Evolutionary conservation across 2,113 vertebrate species (phyloP).

Genomic region (Malurus elegans): DNA sequence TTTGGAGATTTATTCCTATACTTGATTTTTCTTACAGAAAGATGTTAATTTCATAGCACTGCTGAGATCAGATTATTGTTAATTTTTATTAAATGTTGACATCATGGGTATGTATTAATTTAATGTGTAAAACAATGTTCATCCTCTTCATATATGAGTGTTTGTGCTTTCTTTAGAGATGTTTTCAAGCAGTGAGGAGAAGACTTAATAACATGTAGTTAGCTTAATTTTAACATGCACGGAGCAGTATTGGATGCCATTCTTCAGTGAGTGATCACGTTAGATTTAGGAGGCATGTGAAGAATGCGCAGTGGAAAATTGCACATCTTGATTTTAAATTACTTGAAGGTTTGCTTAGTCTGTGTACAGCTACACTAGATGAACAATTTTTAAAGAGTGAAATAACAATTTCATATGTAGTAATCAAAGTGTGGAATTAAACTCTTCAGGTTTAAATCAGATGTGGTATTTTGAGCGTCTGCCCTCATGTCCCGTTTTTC

Average conservation of each 20-base stretch:
- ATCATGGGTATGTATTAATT: not conserved
- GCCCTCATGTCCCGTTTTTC: not conserved
- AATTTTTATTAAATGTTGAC: not conserved
- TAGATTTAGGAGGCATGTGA: conserved; percentile 58
- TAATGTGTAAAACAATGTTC: not conserved
- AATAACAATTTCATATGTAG: not conserved
- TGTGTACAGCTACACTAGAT: not conserved
- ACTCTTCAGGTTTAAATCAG: not conserved
- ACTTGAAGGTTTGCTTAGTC: not conserved
- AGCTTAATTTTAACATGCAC: conserved; percentile 25
- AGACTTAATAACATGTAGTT: conserved; percentile 18
- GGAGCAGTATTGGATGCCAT: conserved; percentile 13
- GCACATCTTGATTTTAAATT: conserved; percentile 42
- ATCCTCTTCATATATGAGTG: not conserved
- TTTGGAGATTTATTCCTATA: not conserved
- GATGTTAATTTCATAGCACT: not conserved
- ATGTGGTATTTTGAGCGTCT: not conserved
- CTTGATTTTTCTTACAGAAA: not conserved
- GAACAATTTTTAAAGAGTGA: not conserved
- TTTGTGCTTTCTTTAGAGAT: not conserved
- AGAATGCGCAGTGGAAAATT: conserved; percentile 52
- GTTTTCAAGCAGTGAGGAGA: not conserved
- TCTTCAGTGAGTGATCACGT: conserved; percentile 33
- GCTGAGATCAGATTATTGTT: not conserved
- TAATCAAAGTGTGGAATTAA: not conserved